phyloP scores from a whole-genome alignment of 2,113 vertebrate species.

The Recurvirostra avosetta region DNA sequence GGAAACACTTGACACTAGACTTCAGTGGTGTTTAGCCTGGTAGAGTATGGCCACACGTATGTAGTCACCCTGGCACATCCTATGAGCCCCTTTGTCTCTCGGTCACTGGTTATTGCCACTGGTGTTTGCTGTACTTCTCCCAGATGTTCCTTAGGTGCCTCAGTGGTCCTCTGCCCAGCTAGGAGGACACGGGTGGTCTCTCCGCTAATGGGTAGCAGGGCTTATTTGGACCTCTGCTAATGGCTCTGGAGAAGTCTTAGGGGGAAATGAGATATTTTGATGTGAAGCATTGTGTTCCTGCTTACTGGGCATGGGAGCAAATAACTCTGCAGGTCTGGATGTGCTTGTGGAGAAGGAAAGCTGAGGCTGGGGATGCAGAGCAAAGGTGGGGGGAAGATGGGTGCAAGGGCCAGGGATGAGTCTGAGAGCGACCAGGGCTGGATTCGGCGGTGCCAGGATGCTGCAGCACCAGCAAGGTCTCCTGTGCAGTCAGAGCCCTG shows the following conservation, averaged over 20 bases:
- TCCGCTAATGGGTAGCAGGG: fast-evolving
- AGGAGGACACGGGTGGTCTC: neutral
- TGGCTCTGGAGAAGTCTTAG: neutral
- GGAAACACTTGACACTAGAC: neutral
- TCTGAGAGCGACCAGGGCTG: neutral
- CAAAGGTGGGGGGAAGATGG: fast-evolving
- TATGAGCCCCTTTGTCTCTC: fast-evolving
- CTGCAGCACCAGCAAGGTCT: neutral
- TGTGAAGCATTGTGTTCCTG: neutral
- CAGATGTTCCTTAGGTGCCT: neutral
- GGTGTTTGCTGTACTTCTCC: neutral
- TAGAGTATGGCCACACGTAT: neutral
- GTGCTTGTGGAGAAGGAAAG: neutral
- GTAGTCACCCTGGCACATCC: neutral
- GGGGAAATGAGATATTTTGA: neutral
- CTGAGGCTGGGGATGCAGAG: neutral
- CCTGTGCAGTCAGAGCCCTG: neutral
- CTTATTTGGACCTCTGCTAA: neutral
- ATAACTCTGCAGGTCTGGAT: neutral
- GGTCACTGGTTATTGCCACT: neutral
- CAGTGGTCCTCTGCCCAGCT: neutral
- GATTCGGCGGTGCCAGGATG: neutral
- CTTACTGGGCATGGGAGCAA: neutral
- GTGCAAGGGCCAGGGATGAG: neutral
- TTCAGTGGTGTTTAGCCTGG: neutral